phyloP scores from a whole-genome alignment of 2,797 vertebrate genomes.

The Lacerta bilineata region DNA sequence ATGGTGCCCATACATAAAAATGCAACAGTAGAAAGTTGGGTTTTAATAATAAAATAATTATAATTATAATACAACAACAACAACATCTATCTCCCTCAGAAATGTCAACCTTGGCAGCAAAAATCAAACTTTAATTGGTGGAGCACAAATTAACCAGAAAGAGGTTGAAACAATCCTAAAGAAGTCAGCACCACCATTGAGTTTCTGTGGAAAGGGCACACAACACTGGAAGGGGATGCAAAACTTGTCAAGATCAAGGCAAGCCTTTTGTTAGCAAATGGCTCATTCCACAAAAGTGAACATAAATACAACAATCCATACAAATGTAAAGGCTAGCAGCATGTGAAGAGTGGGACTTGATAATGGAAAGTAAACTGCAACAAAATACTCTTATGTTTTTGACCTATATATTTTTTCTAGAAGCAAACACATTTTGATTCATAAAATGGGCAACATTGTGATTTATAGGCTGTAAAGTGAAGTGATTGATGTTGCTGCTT shows the following conservation, averaged over 20 bases:
- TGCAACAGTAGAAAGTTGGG: neutral
- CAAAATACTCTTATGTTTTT: slow-evolving; percentile 30
- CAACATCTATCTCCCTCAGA: neutral
- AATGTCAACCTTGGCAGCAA: neutral
- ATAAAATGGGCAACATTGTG: slow-evolving; percentile 46
- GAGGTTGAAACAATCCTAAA: neutral
- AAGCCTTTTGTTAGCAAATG: neutral
- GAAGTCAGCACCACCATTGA: neutral
- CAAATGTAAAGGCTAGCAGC: slow-evolving; percentile 20
- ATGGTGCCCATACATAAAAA: neutral
- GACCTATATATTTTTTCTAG: slow-evolving; percentile 5
- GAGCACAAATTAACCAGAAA: slow-evolving; percentile 20
- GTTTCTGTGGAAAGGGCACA: neutral
- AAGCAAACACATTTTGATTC: slow-evolving; percentile 51
- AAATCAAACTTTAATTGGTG: too few species aligned
- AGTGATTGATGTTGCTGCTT: slow-evolving; percentile 48
- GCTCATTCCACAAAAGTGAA: slow-evolving; percentile 33
- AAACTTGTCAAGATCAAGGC: neutral
- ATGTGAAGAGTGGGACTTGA: slow-evolving; percentile 37
- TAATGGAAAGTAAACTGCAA: slow-evolving; percentile 51
- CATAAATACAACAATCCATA: slow-evolving; percentile 34
- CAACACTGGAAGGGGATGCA: neutral
- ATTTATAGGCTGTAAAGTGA: slow-evolving; percentile 37
- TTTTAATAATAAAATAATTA: neutral
- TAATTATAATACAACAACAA: too few species aligned